Conservation (phyloP, 2,797 vertebrate species). For the Malacoraja senta region DNA sequence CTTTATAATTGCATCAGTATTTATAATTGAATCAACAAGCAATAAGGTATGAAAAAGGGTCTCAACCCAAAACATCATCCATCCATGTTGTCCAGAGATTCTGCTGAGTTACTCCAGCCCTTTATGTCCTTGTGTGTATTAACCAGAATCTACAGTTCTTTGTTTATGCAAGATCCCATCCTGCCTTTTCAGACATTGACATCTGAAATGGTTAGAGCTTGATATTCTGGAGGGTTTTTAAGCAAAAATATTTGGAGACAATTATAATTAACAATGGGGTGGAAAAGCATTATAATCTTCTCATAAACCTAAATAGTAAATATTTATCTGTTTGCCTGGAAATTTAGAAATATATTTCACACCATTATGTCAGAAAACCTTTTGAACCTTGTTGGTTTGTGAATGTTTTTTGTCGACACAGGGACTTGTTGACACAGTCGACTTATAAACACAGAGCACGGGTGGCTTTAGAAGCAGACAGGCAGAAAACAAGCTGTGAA, state of each 20-base stretch:
- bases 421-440: background rate
- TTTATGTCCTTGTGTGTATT: too few species aligned
- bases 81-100: too few species aligned
- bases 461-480: background rate
- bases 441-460: background rate
- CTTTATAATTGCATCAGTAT: too few species aligned
- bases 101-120: too few species aligned
- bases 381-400: background rate
- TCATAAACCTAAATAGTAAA: background rate
- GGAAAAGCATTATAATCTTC: background rate
- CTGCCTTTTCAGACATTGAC: too few species aligned
- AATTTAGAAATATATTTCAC: background rate
- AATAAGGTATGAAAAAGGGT: too few species aligned
- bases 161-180: too few species aligned
- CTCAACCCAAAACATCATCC: too few species aligned
- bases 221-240: background rate
- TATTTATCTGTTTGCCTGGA: background rate
- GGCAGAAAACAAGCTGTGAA: background rate
- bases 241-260: background rate
- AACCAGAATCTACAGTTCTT: too few species aligned
- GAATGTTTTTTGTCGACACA: background rate
- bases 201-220: background rate
- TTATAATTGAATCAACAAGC: too few species aligned
- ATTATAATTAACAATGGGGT: background rate
- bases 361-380: background rate